phyloP scores from a whole-genome alignment of 2,888 invertebrate species.

The Morinoia aosen region DNA sequence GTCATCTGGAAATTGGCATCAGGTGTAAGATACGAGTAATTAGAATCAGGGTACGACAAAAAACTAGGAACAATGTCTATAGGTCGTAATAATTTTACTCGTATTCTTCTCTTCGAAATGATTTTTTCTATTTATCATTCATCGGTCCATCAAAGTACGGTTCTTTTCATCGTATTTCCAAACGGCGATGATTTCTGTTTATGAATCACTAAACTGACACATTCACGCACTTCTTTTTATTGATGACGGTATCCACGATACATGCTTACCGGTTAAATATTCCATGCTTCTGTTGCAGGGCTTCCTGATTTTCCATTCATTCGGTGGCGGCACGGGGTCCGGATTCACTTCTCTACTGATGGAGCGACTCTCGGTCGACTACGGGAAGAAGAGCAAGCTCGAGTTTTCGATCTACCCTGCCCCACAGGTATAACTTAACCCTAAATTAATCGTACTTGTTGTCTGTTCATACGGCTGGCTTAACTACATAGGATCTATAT shows the following conservation, averaged over 20 bases:
- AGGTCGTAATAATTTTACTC: neutral
- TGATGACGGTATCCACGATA: neutral
- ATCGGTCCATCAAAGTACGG: no score
- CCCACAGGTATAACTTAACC: conserved; percentile 71
- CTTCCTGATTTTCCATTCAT: conserved; percentile 89
- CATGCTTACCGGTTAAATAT: neutral
- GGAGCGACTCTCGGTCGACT: conserved; percentile 74
- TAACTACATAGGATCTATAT: neutral
- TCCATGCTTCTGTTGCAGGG: conserved; percentile 76
- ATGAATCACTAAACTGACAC: no score
- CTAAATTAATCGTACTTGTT: neutral
- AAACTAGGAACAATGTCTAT: neutral
- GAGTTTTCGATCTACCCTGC: conserved; percentile 76
- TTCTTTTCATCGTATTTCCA: no score
- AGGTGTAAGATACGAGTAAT: no score
- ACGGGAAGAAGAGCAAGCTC: conserved; percentile 75
- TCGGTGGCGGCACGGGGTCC: conserved; percentile 74
- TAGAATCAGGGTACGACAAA: no score
- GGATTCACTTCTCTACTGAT: conserved; percentile 75
- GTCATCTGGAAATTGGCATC: no score
- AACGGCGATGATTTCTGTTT: no score
- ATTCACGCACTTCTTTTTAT: neutral
- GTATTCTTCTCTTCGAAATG: neutral
- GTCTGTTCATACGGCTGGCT: neutral
- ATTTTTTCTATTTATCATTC: no score